Evolutionary conservation across 1,140 invertebrate species (phyloP).

Genomic region (Scaptodrosophila lebanonensis): DNA sequence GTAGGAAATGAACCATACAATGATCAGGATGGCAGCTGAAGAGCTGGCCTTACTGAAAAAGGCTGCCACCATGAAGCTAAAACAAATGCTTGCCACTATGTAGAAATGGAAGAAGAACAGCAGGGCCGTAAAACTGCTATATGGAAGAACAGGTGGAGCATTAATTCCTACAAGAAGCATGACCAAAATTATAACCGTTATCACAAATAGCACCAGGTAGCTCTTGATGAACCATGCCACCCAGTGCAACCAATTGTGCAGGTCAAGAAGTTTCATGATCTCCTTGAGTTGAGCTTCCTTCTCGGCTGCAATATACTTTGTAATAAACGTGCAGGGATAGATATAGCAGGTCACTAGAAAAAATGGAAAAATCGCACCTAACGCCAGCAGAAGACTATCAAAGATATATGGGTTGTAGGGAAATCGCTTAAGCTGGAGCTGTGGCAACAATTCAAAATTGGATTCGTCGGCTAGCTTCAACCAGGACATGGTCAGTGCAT

Average conservation of each 20-base stretch:
- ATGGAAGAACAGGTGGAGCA: too few species aligned
- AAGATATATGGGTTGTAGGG: too few species aligned
- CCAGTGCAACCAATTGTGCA: constrained; percentile 88
- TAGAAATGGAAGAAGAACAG: constrained; percentile 48
- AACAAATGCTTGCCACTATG: constrained; percentile 59
- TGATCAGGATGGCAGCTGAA: constrained; percentile 13
- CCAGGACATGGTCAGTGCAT: too few species aligned
- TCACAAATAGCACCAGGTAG: constrained; percentile 81
- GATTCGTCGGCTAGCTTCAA: too few species aligned
- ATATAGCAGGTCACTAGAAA: too few species aligned
- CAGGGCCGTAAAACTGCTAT: neutral
- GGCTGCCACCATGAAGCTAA: constrained; percentile 82
- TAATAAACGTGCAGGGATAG: too few species aligned
- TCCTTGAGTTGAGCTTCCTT: constrained; percentile 82
- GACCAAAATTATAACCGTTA: constrained; percentile 79
- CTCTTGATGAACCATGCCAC: constrained; percentile 87
- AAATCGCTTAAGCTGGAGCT: too few species aligned
- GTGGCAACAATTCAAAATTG: too few species aligned
- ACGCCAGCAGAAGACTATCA: too few species aligned
- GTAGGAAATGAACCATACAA: constrained; percentile 1
- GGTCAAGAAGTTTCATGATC: constrained; percentile 91
- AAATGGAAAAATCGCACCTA: too few species aligned
- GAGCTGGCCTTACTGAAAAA: constrained; percentile 76
- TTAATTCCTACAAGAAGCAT: constrained; percentile 7
- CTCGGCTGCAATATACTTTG: too few species aligned